Evolutionary conservation across 2,113 vertebrate genomes (phyloP), one percentile per base, ranked within the genome.

Genomic region (Ceyx melanurus): DNA sequence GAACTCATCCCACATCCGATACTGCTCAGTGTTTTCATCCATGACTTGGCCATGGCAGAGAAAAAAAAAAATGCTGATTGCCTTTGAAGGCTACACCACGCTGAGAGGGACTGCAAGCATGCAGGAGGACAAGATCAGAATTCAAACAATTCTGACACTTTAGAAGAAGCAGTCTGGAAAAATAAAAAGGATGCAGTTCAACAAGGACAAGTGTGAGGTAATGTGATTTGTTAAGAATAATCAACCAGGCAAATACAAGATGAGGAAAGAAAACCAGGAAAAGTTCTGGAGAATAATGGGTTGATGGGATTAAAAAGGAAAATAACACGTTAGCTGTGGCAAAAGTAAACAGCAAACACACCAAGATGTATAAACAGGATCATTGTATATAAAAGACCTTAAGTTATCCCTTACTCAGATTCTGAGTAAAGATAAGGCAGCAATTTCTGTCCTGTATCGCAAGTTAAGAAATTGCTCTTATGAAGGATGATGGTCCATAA

Each of bases 221-320:
- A 91, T 76, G 58, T 1, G 6, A 35, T 73, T 82, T 85, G 50
- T 56, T 85, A 91, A 88, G 90, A 95, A 95, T 82, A 92, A 90
- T 92, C 68, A 94, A 85, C 87, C 54, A 37, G 72, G 57, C 31
- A 88, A 94, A 90, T 10, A 78, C 25, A 71, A 81, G 35, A 88
- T 25, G 48, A 76, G 54, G 82, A 79, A 65, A 8, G 40, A 85
- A 88, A 88, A 87, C 56, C 19, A 80, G 51, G 22, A 87, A 75
- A 86, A 80, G 40, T 78, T 92, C 68, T 72, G 77, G 74, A 68
- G 31, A 82, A 28, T 61, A 93, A 65, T 1, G 18, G 10, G 37
- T 26, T 13, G 7, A 58, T 10, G 18, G 62, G 48, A 74, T 31
- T 18, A 58, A 74, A 43, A 60, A 53, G 25, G 22, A 7, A 60